Percentiles rank a stretch among this genome's conserved stretches.
phyloP scores from a whole-genome alignment of 2,888 invertebrate species.

The Chrysodeixis includens region DNA sequence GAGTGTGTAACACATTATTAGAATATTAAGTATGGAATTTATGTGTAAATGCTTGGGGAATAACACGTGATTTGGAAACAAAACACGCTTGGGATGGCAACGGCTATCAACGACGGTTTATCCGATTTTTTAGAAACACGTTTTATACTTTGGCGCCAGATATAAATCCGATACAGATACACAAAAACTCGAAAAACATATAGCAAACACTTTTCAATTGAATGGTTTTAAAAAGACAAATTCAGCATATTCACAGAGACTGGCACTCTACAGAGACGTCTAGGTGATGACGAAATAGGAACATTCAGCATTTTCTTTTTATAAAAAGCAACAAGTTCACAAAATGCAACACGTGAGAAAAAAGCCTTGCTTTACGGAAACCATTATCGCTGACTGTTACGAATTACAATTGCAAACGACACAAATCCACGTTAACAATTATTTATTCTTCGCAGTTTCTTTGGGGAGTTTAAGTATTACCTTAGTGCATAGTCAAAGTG shows the following conservation, averaged over 20 bases:
- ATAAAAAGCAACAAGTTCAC: constrained; percentile 45
- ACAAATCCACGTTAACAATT: constrained; percentile 12
- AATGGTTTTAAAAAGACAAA: too few species aligned
- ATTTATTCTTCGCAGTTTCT: constrained; percentile 7
- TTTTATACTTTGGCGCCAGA: not conserved
- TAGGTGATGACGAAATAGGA: constrained; percentile 16
- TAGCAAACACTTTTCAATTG: too few species aligned
- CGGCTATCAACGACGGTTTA: constrained; percentile 3
- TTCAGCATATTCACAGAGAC: too few species aligned
- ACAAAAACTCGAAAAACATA: too few species aligned
- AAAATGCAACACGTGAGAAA: constrained; percentile 10
- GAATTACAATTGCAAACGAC: constrained; percentile 25
- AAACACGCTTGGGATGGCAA: constrained; percentile 14
- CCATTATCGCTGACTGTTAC: constrained; percentile 29
- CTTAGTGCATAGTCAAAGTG: not conserved
- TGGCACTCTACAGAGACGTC: not conserved
- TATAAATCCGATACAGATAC: too few species aligned
- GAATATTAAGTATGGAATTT: constrained; percentile 22
- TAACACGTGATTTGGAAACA: constrained; percentile 25
- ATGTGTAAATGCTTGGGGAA: constrained; percentile 18
- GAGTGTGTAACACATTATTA: constrained; percentile 29
- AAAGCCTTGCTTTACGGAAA: constrained; percentile 11
- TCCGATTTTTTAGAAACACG: constrained; percentile 8
- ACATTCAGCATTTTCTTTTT: constrained; percentile 23
- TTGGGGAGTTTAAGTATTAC: not conserved